phyloP scores from a whole-genome alignment of 2,797 vertebrate species.

The Pitangus sulphuratus region DNA sequence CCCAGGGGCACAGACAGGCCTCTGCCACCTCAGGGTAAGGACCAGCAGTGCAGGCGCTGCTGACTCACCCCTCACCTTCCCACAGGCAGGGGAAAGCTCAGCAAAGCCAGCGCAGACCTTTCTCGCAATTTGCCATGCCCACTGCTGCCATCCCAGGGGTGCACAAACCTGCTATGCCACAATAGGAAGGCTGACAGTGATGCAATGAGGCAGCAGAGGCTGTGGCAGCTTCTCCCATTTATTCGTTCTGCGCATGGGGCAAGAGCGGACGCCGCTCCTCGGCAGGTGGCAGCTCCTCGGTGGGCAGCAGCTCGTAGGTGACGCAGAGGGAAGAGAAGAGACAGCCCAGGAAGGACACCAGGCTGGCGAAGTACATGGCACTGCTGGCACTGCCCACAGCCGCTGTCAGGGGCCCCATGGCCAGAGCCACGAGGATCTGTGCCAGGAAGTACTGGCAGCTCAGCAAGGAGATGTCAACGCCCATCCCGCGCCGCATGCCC shows the following conservation, averaged over 20 bases:
- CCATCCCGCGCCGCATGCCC: constrained; percentile 91
- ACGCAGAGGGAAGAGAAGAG: constrained; percentile 96
- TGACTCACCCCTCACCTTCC: not conserved
- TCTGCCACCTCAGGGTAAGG: not conserved
- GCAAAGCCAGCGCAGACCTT: not conserved
- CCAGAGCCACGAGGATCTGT: constrained; percentile 93
- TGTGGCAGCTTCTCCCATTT: not conserved
- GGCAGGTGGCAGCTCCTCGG: constrained; percentile 75
- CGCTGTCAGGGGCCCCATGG: constrained; percentile 95
- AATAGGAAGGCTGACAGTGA: accelerated
- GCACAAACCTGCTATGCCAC: accelerated
- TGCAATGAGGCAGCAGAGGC: not conserved
- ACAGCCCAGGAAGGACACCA: constrained; percentile 95
- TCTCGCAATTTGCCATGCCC: not conserved
- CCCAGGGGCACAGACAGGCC: not conserved
- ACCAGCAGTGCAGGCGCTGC: accelerated
- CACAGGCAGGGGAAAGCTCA: accelerated
- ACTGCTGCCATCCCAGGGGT: not conserved
- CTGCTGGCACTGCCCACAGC: constrained; percentile 95
- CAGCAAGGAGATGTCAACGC: constrained; percentile 96
- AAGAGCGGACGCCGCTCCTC: constrained; percentile 91
- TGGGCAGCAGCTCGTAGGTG: constrained; percentile 89
- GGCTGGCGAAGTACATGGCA: constrained; percentile 98
- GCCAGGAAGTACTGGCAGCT: constrained; percentile 99
- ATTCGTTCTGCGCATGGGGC: constrained; percentile 70